These are phyloP conservation scores for Novumbra hubbsi DNA, from an alignment of 2,797 vertebrate species.

Conservation along the genomic window DNA sequence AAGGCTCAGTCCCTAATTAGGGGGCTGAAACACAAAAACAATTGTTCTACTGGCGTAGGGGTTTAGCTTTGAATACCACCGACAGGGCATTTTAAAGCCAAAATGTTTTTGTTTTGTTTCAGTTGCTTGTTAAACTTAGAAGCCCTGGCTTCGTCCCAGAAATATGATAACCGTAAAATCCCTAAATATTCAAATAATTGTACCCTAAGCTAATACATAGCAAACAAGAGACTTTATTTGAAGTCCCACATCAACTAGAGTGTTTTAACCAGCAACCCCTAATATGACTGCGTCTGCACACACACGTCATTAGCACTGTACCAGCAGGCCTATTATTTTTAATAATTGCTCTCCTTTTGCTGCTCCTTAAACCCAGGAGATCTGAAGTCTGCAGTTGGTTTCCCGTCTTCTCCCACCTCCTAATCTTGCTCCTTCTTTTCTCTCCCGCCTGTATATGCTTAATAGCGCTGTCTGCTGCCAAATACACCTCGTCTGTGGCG, in stretches of 20 bases:
- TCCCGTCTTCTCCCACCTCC: constrained; percentile 26
- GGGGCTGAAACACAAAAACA: too few relatives aligned
- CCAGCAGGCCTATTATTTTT: constrained; percentile 67
- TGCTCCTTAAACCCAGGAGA: constrained; percentile 58
- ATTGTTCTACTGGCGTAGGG: too few relatives aligned
- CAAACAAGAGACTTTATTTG: constrained; percentile 49
- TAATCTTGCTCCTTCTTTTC: constrained; percentile 38
- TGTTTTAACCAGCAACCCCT: constrained; percentile 40
- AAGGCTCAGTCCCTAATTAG: too few relatives aligned
- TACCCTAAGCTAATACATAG: constrained; percentile 36
- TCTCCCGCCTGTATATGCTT: constrained; percentile 26
- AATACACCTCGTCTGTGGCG: constrained; percentile 16
- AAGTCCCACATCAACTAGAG: constrained; percentile 59
- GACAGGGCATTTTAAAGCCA: too few relatives aligned
- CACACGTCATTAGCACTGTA: constrained; percentile 55
- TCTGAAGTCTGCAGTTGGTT: constrained; percentile 56
- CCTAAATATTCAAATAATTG: constrained; percentile 38
- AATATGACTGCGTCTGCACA: constrained; percentile 37
- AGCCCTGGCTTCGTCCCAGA: background rate
- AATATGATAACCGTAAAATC: constrained; percentile 9
- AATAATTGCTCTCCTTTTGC: constrained; percentile 64
- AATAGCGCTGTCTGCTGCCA: constrained; percentile 46
- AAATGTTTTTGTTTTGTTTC: too few relatives aligned
- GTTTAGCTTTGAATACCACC: too few relatives aligned
- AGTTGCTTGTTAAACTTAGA: too few relatives aligned